Evolutionary conservation across 2,797 vertebrate genomes (phyloP).

Genomic region (Novumbra hubbsi): DNA sequence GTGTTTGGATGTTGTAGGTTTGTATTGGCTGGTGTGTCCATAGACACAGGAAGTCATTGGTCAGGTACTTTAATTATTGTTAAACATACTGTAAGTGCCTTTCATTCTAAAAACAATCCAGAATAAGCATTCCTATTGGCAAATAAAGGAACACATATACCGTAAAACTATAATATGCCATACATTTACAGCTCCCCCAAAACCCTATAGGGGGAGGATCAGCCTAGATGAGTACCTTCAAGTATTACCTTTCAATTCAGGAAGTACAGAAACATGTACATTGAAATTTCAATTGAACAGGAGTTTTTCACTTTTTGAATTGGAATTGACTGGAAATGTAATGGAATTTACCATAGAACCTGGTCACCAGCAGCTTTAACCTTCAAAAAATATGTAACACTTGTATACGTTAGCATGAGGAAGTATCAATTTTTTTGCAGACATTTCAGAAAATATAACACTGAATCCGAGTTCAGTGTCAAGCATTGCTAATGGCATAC

Average conservation of each 20-base stretch:
- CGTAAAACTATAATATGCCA: not conserved
- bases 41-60: not conserved
- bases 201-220: not conserved
- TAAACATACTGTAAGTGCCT: not conserved
- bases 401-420: not conserved
- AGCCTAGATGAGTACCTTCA: not conserved
- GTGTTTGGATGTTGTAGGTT: not conserved
- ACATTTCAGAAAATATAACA: not conserved
- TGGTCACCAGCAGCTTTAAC: not conserved
- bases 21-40: not conserved
- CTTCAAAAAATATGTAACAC: not conserved
- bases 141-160: not conserved
- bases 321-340: too few species aligned
- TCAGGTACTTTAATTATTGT: not conserved
- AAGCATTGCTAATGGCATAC: slow-evolving; percentile 18
- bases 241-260: not conserved
- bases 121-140: not conserved
- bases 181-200: not conserved
- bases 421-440: not conserved
- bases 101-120: not conserved
- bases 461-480: slow-evolving; percentile 17
- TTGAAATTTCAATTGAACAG: too few species aligned
- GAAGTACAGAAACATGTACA: not conserved
- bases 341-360: too few species aligned
- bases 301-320: too few species aligned